These are phyloP conservation scores for Camponotus floridanus DNA, from an alignment of 1,140 invertebrate species.

Conservation along the genomic window DNA sequence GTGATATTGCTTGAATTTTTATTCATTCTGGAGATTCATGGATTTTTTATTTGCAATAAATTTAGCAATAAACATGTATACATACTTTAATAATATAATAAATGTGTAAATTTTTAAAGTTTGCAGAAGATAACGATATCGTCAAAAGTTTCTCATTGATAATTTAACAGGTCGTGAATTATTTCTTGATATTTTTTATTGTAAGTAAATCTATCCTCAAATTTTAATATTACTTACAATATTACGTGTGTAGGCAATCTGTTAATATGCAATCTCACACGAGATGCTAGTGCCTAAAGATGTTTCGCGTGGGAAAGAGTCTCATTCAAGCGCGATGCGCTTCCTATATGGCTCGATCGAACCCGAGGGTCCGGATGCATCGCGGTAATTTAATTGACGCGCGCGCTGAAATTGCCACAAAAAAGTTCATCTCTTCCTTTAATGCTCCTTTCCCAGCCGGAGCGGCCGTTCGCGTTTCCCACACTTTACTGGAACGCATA, in stretches of 20 bases:
- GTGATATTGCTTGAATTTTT: neutral
- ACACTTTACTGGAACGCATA: conserved; percentile 52
- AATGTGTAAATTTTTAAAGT: neutral
- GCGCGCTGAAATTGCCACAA: conserved; percentile 69
- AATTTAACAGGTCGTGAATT: neutral
- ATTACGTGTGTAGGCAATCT: conserved; percentile 1
- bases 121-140: neutral
- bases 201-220: neutral
- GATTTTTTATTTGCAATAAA: neutral
- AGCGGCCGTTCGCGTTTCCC: conserved; percentile 68
- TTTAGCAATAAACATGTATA: neutral
- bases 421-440: conserved; percentile 75
- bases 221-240: conserved; percentile 8
- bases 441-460: conserved; percentile 78
- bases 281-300: conserved; percentile 56
- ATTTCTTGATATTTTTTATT: neutral
- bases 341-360: conserved; percentile 66
- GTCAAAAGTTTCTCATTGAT: neutral
- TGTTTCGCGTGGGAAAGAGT: conserved; percentile 73
- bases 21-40: neutral
- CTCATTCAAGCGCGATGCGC: conserved; percentile 63
- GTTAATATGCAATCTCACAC: conserved; percentile 60
- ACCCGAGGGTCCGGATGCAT: conserved; percentile 71
- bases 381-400: conserved; percentile 79
- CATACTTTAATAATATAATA: neutral